Base-by-base conservation (phyloP, 2,113 vertebrate genomes). In the Cyanoramphus novaezelandiae region DNA sequence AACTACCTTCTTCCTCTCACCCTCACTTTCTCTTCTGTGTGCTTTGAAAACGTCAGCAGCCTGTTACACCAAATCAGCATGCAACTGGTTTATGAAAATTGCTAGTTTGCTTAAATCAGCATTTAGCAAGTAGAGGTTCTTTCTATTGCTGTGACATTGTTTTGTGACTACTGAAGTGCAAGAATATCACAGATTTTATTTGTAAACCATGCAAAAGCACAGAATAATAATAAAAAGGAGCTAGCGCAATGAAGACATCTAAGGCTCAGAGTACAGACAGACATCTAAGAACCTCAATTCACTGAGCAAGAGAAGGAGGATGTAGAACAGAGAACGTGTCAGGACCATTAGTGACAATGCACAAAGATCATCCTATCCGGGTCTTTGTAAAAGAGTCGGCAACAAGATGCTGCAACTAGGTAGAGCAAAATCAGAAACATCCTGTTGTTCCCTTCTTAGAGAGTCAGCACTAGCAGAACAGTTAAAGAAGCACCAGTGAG, bases 311-410 rank as follows among this genome's bases (percentile, higher is more conserved):
- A 53, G 35, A 15, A 28, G 17, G 24, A 75, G 7, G 6, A 86
- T 0, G 2, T 6, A 64, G 11, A 82, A 91, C 8, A 88, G 23
- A 39, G 13, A 64, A 52, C 0, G 0, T 4, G 6, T 24, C 3
- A 39, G 11, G 23, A 65, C 35, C 17, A 31, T n/a, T 6, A 17
- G 5, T 43, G 21, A 24, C 20, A 41, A 25, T 6, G 10, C 6
- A 63, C 11, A 76, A 47, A 85, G 84, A 49, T 49, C 11, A 31
- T 29, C 23, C 24, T 10, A 76, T 9, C 44, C 6, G 17, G 16
- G 59, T 77, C 29, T 79, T 70, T 72, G 17, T 31, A 78, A 23
- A 84, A 69, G 7, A n/a, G 35, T 6, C 60, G 78, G 24, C 11
- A 87, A 35, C 7, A 41, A n/a, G 55, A 43, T 63, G 18, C 8